Percentiles rank a stretch among this genome's conserved stretches.
These are phyloP conservation scores for Lacanobia wlatinum DNA, from an alignment of 2,888 invertebrate species.

Conservation along the genomic window DNA sequence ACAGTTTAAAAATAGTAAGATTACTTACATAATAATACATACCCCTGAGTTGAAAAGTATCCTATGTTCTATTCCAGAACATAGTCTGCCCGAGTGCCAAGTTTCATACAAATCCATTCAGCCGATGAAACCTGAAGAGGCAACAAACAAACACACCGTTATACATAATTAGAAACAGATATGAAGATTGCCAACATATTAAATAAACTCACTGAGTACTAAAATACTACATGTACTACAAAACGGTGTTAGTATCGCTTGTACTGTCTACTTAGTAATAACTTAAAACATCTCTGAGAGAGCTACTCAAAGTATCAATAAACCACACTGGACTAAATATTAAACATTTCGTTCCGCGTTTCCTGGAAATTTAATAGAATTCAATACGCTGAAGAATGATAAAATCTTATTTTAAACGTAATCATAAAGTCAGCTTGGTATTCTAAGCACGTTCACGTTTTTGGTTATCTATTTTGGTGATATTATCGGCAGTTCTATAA, in stretches of 20 bases:
- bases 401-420: conserved; percentile 23
- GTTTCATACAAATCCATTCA: no score
- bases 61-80: no score
- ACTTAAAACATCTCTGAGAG: neutral
- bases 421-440: conserved; percentile 8
- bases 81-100: no score
- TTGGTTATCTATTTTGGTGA: conserved; percentile 8
- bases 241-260: neutral
- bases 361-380: conserved; percentile 24
- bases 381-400: conserved; percentile 16
- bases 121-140: no score
- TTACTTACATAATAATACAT: no score
- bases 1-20: no score
- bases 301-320: no score
- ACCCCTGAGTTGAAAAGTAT: no score
- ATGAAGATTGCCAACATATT: neutral
- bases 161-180: no score
- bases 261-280: neutral
- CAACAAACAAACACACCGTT: no score
- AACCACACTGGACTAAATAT: no score
- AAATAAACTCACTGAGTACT: neutral
- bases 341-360: conserved; percentile 17
- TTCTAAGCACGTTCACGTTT: conserved; percentile 9
- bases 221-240: neutral
- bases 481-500: conserved; percentile 6